These are phyloP conservation scores for Dermochelys coriacea DNA, from an alignment of 2,797 vertebrate species.

Conservation along the genomic window DNA sequence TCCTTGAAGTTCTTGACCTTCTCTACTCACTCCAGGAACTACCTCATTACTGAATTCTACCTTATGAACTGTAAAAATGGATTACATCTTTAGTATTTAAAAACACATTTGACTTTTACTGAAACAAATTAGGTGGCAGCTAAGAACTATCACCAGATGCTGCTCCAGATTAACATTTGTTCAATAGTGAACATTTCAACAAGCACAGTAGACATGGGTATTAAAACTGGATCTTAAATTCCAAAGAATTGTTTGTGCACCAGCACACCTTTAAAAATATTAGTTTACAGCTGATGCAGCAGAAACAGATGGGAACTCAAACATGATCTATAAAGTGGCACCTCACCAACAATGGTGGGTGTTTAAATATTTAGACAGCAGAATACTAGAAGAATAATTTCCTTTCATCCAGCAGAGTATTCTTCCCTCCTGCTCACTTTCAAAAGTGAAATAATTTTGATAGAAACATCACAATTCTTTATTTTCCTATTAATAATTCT, in stretches of 20 bases:
- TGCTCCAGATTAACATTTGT: not conserved
- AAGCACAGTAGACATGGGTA: not conserved
- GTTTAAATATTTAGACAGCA: not conserved
- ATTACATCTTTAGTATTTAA: not conserved
- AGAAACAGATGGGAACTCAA: not conserved
- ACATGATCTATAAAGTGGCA: not conserved
- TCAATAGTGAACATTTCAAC: constrained; percentile 17
- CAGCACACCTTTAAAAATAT: not conserved
- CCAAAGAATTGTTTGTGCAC: constrained; percentile 21
- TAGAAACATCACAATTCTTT: not conserved
- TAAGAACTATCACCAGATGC: not conserved
- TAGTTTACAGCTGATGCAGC: not conserved
- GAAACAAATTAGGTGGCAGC: not conserved
- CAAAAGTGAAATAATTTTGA: not conserved
- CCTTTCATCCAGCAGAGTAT: not conserved
- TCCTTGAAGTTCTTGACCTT: not conserved
- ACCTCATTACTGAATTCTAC: not conserved
- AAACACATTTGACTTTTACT: not conserved
- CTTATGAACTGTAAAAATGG: not conserved
- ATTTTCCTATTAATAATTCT: not conserved
- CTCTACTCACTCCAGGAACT: not conserved
- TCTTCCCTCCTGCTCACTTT: not conserved
- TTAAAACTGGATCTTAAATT: not conserved
- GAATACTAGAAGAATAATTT: not conserved
- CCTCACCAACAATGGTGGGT: not conserved